These are phyloP conservation scores for Himalopsyche anomala DNA, from an alignment of 2,888 invertebrate species.

Conservation along the genomic window DNA sequence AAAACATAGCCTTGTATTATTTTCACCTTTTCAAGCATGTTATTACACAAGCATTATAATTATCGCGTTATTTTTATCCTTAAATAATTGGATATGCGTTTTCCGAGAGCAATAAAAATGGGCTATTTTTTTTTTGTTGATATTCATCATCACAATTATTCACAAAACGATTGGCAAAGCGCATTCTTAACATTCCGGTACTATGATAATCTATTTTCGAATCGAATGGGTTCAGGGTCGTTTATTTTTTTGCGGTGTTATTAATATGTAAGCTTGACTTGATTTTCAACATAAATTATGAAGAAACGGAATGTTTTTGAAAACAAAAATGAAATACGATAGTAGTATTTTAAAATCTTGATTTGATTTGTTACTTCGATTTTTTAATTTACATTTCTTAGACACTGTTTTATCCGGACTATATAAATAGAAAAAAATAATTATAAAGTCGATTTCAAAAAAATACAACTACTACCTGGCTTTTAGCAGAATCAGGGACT, in stretches of 20 bases:
- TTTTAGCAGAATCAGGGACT: too few species aligned
- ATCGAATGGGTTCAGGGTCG: neutral
- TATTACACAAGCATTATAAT: too few species aligned
- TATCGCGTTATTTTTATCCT: neutral
- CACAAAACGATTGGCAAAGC: neutral
- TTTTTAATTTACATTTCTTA: too few species aligned
- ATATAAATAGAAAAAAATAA: too few species aligned
- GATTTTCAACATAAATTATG: neutral
- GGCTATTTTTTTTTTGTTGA: neutral
- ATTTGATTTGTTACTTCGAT: too few species aligned
- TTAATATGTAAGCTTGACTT: neutral
- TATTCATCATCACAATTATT: neutral
- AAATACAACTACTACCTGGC: too few species aligned
- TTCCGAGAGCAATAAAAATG: neutral
- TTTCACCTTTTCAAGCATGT: too few species aligned
- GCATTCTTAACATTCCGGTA: neutral
- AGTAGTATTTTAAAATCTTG: neutral
- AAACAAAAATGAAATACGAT: neutral
- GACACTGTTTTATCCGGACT: too few species aligned
- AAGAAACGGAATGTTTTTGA: neutral
- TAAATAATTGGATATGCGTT: neutral
- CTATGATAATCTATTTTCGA: neutral
- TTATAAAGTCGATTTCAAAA: too few species aligned
- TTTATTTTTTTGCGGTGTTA: constrained; percentile 2
- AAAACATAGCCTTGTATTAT: too few species aligned